Base-by-base conservation (phyloP, 2,113 vertebrate species). In the Xiphias gladius region DNA sequence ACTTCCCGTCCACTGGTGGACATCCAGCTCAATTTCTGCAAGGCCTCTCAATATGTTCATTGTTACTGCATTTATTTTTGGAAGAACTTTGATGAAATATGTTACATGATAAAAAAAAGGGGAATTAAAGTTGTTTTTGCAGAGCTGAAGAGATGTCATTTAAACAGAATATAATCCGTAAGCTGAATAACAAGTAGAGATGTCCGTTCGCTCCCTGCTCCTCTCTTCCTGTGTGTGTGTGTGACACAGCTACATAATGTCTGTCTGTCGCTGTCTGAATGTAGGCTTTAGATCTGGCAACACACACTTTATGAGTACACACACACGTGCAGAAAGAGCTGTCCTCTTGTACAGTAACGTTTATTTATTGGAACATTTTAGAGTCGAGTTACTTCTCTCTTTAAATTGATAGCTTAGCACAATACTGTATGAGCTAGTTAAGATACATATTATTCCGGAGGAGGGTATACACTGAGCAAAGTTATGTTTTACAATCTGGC, bases 151-250 rank as follows among this genome's bases (percentile, higher is more conserved):
- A 80, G 88, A 91, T 93, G 91, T 93, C 88, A 90, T 93, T 93
- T 88, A 90, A 93, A 93, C 73, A 90, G 86, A 91, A 89, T 85
- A 88, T 93, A 93, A 94, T 94, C 93, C 91, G 84, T 94, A 91
- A 94, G 80, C 91, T 89, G 89, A 90, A 89, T 88, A 92, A 92
- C 80, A 92, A 86, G 90, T 83, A 76, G 87, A 77, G 89, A 91
- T 75, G 86, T 79, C 88, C 28, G 67, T 78, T 89, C 74, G 85
- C 75, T 91, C 77, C 67, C 67, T 17, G 54, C 78, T 82, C 76
- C 79, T 80, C 77, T 82, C 75, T 66, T 65, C 46, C 85, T 71
- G 65, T 69, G 41, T 76, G 64, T 88, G 39, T 82, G 67, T 84
- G 78, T 76, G 88, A 91, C 88, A 91, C 85, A 24, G 86, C 84